Conservation (phyloP, 2,113 vertebrate species). For the Pao palembangensis region DNA sequence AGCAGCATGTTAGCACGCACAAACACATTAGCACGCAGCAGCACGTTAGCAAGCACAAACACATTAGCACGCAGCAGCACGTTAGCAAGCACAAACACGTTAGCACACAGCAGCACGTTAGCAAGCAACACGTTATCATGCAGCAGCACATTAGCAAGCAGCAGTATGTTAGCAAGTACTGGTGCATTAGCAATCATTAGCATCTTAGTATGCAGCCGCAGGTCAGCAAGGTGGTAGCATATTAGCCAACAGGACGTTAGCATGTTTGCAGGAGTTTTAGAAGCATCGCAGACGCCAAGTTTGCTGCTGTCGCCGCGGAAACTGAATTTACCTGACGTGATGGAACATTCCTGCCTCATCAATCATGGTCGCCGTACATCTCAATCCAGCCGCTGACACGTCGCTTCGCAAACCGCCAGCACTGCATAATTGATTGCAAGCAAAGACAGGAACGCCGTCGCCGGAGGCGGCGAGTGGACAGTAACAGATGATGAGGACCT, state of each 20-base stretch:
- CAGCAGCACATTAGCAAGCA: too few relatives aligned
- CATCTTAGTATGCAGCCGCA: background rate
- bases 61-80: too few relatives aligned
- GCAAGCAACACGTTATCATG: constrained; percentile 1
- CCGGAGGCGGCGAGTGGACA: background rate
- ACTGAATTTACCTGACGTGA: constrained; percentile 37
- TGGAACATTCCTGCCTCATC: constrained; percentile 46
- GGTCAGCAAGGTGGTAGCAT: background rate
- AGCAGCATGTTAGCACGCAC: too few relatives aligned
- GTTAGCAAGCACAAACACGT: background rate
- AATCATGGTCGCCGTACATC: constrained; percentile 31
- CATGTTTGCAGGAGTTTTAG: too few relatives aligned
- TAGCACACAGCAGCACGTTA: constrained; percentile 7
- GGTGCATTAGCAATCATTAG: background rate
- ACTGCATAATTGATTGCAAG: too few relatives aligned
- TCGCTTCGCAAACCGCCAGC: background rate
- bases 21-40: too few relatives aligned
- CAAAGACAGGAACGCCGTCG: too few relatives aligned
- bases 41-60: background rate
- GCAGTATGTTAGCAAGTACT: background rate
- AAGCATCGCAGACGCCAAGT: background rate
- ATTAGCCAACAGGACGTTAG: too few relatives aligned
- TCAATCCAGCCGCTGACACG: constrained; percentile 30
- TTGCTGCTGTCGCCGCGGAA: background rate
- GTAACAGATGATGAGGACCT: constrained; percentile 10